Percentiles rank a stretch among this genome's conserved stretches.
Evolutionary conservation across 2,113 vertebrate species (phyloP).

Genomic region (Heterotilapia buettikoferi): DNA sequence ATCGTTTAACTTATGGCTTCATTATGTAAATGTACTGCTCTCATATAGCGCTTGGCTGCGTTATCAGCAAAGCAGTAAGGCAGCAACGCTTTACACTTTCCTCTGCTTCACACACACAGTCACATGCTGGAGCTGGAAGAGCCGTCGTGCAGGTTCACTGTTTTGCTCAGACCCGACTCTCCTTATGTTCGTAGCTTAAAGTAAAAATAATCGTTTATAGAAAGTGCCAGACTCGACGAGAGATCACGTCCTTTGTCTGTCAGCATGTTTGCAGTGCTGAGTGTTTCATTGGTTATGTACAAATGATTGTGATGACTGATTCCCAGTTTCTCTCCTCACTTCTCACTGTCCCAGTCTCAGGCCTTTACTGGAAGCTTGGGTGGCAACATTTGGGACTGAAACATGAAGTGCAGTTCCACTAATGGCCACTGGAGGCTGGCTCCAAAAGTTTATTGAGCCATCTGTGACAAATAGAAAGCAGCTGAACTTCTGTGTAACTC

Average conservation of each 20-base stretch:
- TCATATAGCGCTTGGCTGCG: not conserved
- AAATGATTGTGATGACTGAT: not conserved
- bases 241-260: not conserved
- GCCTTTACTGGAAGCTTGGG: not conserved
- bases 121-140: not conserved
- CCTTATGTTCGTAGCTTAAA: not conserved
- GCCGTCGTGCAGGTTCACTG: not conserved
- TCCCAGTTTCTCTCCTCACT: not conserved
- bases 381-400: not conserved
- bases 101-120: not conserved
- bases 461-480: not conserved
- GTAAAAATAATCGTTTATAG: not conserved
- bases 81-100: not conserved
- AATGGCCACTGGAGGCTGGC: not conserved
- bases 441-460: not conserved
- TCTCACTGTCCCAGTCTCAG: not conserved
- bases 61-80: not conserved
- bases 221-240: not conserved
- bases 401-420: not conserved
- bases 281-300: not conserved
- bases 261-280: not conserved
- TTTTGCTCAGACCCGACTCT: not conserved
- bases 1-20: constrained; percentile 5
- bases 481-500: not conserved
- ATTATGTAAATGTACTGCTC: constrained; percentile 2